These are phyloP conservation scores for Amblyornis subalaris DNA, from an alignment of 2,113 vertebrate species.

Conservation along the genomic window DNA sequence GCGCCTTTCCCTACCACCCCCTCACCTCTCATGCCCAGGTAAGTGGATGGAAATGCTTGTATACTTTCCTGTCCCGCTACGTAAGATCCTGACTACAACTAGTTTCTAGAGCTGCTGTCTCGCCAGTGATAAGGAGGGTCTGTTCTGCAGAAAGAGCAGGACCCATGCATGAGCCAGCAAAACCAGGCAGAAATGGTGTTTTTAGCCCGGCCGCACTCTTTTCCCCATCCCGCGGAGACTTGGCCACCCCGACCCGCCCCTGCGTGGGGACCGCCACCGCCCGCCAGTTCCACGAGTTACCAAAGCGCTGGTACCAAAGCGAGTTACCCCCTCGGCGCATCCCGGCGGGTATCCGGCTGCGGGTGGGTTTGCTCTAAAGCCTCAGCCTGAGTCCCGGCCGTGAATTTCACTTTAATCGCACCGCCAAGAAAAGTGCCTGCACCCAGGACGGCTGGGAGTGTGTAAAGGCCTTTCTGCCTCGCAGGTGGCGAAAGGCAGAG, in stretches of 20 bases:
- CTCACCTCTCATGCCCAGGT: not conserved
- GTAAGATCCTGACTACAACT: not conserved
- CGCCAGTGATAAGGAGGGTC: not conserved
- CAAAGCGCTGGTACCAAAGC: rapidly evolving
- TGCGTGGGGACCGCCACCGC: rapidly evolving
- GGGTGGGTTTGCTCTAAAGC: not conserved
- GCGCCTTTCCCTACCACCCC: not conserved
- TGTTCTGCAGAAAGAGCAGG: not conserved
- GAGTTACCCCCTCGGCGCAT: not conserved
- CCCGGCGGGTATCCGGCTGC: not conserved
- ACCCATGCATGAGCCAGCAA: not conserved
- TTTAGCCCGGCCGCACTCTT: not conserved
- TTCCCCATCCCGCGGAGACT: not conserved
- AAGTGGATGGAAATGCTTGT: not conserved
- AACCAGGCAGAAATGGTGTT: not conserved
- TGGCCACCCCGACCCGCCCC: not conserved
- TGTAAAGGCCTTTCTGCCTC: not conserved
- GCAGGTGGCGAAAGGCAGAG: not conserved
- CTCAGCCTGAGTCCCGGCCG: not conserved
- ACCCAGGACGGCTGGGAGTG: not conserved
- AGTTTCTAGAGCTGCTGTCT: not conserved
- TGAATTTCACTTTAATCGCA: not conserved
- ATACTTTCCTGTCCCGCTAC: not conserved
- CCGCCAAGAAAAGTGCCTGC: not conserved
- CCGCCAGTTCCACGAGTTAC: not conserved